Conservation (phyloP, 2,113 vertebrate genomes). For the Crotalus helleri region DNA sequence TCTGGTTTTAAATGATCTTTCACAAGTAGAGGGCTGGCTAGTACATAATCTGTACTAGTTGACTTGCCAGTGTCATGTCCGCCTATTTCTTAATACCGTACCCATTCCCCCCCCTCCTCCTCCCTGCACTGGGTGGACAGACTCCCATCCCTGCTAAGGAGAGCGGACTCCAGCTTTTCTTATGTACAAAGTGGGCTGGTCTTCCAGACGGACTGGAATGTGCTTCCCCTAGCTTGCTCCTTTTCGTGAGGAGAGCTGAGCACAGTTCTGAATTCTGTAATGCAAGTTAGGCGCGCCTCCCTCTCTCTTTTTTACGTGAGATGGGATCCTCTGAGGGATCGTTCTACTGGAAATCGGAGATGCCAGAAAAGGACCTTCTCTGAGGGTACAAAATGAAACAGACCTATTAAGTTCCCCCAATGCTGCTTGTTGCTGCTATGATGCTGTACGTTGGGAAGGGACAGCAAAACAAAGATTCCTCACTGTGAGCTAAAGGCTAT, state of each 20-base stretch:
- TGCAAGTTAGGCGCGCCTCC: background rate
- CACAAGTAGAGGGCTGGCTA: background rate
- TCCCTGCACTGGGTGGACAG: background rate
- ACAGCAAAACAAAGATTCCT: slow-evolving; percentile 6
- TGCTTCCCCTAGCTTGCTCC: background rate
- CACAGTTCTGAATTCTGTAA: background rate
- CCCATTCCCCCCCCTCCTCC: background rate
- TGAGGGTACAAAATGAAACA: background rate
- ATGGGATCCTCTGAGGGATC: background rate
- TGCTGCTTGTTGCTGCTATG: background rate
- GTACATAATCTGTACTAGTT: background rate
- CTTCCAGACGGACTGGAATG: slow-evolving; percentile 13
- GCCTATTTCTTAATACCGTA: background rate
- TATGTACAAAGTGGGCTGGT: slow-evolving; percentile 4
- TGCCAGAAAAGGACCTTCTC: background rate
- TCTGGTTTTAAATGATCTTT: background rate
- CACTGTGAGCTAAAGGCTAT: background rate
- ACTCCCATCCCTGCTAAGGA: background rate
- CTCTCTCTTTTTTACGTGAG: background rate
- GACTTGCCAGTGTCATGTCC: background rate
- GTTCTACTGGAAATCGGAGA: background rate
- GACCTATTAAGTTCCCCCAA: background rate
- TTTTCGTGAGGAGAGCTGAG: background rate
- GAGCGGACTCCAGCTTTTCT: slow-evolving; percentile 23
- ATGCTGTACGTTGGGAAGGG: background rate